Evolutionary conservation across 2,797 vertebrate species (phyloP), one percentile per base, ranked within the genome.

Genomic region (Tolypeutes matacus): DNA sequence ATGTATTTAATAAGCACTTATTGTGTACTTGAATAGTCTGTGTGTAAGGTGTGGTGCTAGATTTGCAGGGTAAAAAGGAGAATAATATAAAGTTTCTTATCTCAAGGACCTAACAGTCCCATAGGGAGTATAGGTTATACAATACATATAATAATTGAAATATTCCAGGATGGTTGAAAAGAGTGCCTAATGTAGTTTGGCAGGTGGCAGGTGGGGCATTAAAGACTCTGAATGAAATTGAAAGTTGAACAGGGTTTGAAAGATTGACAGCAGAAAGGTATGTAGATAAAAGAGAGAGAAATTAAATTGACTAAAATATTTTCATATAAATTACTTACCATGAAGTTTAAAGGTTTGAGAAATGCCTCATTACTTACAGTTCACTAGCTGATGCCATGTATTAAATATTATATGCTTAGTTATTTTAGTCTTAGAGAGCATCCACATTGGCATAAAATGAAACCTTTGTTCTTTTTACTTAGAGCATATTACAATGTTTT

Each of bases 401-500:
- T 10, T 62, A 80, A 86, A 93, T 76, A 64, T 83, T 90, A 88
- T 82, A 56, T 92, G 25, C 27, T 84, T 89, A 76, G n/a, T 86
- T 87, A 82, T 64, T 89, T 80, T 78, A 85, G 86, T 86, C 53
- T 94, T 96, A 10, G n/a, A 92, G 58, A 89, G 4, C 92, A 76
- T 84, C 58, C 78, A 80, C 36, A 65, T 1, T 56, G 39, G 11
- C 95, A 39, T 36, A 92, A 95, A 96, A 96, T 90, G 82, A 96
- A 90, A 49, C 5, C 58, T 93, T 96, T 96, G 84, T 93, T 97
- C 49, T 58, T 86, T 64, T 75, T 31, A 17, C 62, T 94, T 81
- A 94, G 36, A 92, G 65, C 65, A 92, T 89, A 90, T 92, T 64
- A 73, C 36, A 62, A 49, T 70, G 31, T 72, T 94, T 96, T 90